phyloP scores from a whole-genome alignment of 2,113 vertebrate genomes.

The Isurus oxyrinchus region DNA sequence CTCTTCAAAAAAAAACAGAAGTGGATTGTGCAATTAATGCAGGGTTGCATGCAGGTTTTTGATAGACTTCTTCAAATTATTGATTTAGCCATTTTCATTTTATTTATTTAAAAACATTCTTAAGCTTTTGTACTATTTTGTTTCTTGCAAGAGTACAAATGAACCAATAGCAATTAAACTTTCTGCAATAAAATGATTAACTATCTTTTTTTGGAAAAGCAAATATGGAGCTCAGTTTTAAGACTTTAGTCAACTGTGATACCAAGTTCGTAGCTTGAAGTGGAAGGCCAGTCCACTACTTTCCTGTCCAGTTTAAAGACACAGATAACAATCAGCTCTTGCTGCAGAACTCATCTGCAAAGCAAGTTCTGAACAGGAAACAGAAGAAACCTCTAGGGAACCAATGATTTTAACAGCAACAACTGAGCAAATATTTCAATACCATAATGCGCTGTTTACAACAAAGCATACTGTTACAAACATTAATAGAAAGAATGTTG shows the following conservation, averaged over 20 bases:
- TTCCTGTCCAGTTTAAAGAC: neutral
- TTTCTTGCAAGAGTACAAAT: neutral
- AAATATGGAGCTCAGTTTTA: neutral
- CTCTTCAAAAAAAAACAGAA: constrained; percentile 10
- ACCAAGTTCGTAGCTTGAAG: neutral
- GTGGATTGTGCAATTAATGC: neutral
- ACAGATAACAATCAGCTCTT: constrained; percentile 21
- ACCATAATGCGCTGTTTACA: neutral
- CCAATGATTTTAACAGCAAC: neutral
- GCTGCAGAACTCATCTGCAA: constrained; percentile 6
- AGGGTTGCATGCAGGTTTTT: neutral
- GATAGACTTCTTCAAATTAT: neutral
- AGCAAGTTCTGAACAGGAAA: constrained; percentile 25
- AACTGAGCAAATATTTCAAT: neutral
- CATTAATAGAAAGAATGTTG: neutral
- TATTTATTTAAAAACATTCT: neutral
- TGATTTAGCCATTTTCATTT: neutral
- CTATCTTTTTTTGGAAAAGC: constrained; percentile 2
- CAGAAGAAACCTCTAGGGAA: constrained; percentile 1
- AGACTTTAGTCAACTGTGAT: neutral
- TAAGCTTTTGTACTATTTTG: neutral
- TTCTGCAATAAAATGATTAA: no score
- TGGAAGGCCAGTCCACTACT: neutral
- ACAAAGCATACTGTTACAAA: neutral
- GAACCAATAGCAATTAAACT: neutral